Base-by-base conservation (phyloP, 2,113 vertebrate species). In the Dolichotis patagonum region DNA sequence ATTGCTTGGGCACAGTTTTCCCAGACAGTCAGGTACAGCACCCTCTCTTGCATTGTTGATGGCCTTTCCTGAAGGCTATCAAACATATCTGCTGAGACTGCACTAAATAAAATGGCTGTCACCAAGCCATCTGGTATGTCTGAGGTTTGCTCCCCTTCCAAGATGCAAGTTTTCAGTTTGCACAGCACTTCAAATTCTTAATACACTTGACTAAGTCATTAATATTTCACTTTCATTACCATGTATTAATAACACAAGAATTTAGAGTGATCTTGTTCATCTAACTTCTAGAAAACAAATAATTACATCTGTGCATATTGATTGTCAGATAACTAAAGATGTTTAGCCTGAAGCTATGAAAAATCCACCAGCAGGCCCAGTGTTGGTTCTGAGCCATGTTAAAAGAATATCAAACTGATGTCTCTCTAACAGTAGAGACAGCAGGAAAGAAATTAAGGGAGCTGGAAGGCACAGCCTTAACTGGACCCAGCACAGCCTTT, bases 41-140 rank as follows among this genome's bases (percentile, higher is more conserved):
- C 92, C 91, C 87, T 94, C 71, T 56, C 95, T 97, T 90, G 86
- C 95, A 78, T 49, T 97, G 87, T 75, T 97, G 97, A 96, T 98
- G 98, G 28, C 75, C 98, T 98, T 98, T 97, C 95, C 95, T 97
- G 97, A 98, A 97, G 98, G 98, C 96, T 96, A 98, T 97, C 85
- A 98, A 98, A 96, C 86, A 22, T 96, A 95, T 93, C 96, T 97
- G 97, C 98, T 98, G 98, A 98, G 97, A 95, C 22, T 65, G 94
- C 96, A 94, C 91, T 94, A 94, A 97, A 62, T 97, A 97, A 95
- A 96, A 96, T 97, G 97, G 75, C 89, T 97, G 82, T 97, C 97
- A 98, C 97, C 92, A 96, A 97, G 93, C 98, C 98, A 98, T 98
- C 96, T 98, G 97, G 95, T 94, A 60, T 90, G 88, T 78, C 91